Conservation (phyloP, 1,140 invertebrate species). For the Centruroides sculpturatus region DNA sequence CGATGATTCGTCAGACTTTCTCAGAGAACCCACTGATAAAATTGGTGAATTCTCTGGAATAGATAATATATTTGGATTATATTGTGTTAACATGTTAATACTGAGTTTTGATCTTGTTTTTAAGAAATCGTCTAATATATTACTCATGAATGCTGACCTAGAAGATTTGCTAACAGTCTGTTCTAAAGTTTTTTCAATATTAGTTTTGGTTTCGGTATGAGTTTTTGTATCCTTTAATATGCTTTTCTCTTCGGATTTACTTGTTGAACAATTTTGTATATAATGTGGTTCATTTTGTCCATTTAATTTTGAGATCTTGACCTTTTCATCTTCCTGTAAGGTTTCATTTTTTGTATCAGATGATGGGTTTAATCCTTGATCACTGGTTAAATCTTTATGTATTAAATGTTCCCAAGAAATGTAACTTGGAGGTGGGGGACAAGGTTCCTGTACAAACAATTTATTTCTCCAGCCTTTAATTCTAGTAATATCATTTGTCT, state of each 20-base stretch:
- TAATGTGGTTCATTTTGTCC: too few species aligned
- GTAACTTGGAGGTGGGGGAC: too few species aligned
- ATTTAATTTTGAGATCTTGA: too few species aligned
- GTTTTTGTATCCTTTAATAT: not conserved
- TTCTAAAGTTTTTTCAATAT: not conserved
- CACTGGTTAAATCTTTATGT: too few species aligned
- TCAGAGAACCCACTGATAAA: slow-evolving; percentile 6
- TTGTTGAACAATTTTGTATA: too few species aligned
- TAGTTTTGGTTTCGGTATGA: not conserved
- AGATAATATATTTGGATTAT: slow-evolving; percentile 9
- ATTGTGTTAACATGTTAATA: slow-evolving; percentile 1
- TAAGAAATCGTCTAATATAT: slow-evolving; percentile 9
- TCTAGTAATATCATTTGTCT: slow-evolving; percentile 17
- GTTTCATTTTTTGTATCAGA: too few species aligned
- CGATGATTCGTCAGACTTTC: not conserved
- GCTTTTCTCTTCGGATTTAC: not conserved
- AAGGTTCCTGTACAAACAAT: slow-evolving; percentile 5
- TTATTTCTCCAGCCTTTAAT: slow-evolving; percentile 19
- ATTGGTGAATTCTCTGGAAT: slow-evolving; percentile 3
- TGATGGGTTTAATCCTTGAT: too few species aligned
- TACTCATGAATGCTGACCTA: slow-evolving; percentile 14
- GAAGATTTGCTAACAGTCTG: not conserved
- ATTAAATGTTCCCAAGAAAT: too few species aligned
- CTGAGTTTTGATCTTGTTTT: slow-evolving; percentile 2
- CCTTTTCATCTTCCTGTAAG: too few species aligned